Conservation (phyloP, 2,888 invertebrate genomes). For the Agonopterix subpropinquella region DNA sequence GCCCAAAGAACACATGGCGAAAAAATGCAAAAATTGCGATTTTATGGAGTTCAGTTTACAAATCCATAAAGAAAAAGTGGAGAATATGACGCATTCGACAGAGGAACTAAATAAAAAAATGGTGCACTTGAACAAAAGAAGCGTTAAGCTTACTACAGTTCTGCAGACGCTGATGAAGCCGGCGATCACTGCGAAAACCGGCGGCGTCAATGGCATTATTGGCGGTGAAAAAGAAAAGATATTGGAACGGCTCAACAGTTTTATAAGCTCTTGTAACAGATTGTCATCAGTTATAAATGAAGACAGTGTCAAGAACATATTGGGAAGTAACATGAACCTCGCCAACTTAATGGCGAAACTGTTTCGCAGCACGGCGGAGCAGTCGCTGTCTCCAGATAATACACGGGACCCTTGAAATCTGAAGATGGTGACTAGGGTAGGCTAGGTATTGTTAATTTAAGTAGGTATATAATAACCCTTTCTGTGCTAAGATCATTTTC, state of each 20-base stretch:
- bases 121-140: slow-evolving; percentile 14
- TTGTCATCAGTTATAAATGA: background rate
- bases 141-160: slow-evolving; percentile 9
- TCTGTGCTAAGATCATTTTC: too few relatives aligned
- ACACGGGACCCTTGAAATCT: slow-evolving; percentile 4
- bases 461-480: too few relatives aligned
- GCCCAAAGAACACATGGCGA: slow-evolving; percentile 17
- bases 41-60: slow-evolving; percentile 30
- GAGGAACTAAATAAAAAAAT: slow-evolving; percentile 21
- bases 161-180: slow-evolving; percentile 1
- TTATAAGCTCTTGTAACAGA: background rate
- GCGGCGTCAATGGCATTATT: background rate
- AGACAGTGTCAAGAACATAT: background rate
- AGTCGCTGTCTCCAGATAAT: background rate
- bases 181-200: background rate
- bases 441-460: too few relatives aligned
- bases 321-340: background rate
- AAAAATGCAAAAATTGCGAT: slow-evolving; percentile 40
- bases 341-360: slow-evolving; percentile 5
- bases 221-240: slow-evolving; percentile 4
- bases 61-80: slow-evolving; percentile 24
- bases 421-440: too few relatives aligned
- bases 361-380: background rate
- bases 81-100: slow-evolving; percentile 13
- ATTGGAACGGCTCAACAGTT: slow-evolving; percentile 1